Conservation (phyloP, 2,797 vertebrate genomes). For the Naso thynnoides region DNA sequence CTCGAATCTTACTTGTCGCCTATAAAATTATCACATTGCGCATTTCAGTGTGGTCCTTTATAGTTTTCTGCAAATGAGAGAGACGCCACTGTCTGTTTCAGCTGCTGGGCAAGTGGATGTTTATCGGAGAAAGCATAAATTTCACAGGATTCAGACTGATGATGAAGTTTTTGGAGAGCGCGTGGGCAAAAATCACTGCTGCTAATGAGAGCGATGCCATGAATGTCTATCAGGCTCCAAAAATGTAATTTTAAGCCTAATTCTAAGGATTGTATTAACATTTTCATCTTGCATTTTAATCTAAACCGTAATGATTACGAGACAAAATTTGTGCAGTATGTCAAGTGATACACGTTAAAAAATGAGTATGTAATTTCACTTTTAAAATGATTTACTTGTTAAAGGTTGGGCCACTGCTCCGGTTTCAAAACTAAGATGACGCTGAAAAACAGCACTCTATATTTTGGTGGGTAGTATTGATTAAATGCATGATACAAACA, state of each 20-base stretch:
- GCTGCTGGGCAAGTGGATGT: conserved; percentile 64
- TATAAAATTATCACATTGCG: background rate
- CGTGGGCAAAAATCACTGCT: background rate
- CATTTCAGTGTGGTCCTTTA: too few relatives aligned
- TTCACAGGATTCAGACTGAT: rapidly evolving
- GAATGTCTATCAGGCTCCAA: background rate
- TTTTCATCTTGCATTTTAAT: background rate
- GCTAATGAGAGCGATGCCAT: conserved; percentile 17
- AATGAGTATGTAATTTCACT: too few relatives aligned
- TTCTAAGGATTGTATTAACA: background rate
- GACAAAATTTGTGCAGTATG: too few relatives aligned
- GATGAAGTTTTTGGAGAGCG: background rate
- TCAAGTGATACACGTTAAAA: too few relatives aligned
- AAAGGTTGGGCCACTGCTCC: conserved; percentile 45
- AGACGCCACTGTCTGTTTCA: conserved; percentile 28
- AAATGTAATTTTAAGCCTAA: conserved; percentile 41
- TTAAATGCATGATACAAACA: background rate
- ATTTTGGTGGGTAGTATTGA: conserved; percentile 37
- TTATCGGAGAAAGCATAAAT: conserved; percentile 23
- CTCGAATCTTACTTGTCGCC: background rate
- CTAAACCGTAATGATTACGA: too few relatives aligned
- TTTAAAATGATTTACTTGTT: background rate
- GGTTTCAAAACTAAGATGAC: rapidly evolving
- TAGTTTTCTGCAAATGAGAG: background rate
- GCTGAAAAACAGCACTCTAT: conserved; percentile 40